phyloP scores from a whole-genome alignment of 2,888 invertebrate genomes.

The Vannuccia rotundouncinata region DNA sequence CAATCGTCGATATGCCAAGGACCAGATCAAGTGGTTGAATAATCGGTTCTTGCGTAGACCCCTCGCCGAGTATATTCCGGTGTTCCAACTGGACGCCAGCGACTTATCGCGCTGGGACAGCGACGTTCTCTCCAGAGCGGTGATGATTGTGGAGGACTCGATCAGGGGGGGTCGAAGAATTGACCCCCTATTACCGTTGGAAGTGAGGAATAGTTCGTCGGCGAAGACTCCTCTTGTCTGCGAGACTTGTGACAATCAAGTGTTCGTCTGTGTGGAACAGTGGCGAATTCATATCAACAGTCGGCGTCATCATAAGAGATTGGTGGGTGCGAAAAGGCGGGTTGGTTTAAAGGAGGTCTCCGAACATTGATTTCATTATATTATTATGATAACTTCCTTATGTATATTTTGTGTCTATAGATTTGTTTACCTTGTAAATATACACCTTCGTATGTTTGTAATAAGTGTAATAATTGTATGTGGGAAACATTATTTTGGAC shows the following conservation, averaged over 20 bases:
- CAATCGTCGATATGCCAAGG: background rate
- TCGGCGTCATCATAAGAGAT: slow-evolving; percentile 20
- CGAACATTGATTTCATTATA: background rate
- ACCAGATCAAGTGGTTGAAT: slow-evolving; percentile 20
- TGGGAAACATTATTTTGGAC: too few relatives aligned
- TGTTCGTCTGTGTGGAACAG: background rate
- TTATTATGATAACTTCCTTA: background rate
- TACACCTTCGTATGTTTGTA: too few relatives aligned
- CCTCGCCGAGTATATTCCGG: background rate
- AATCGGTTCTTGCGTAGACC: slow-evolving; percentile 29
- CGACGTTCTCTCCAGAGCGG: background rate
- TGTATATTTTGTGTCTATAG: too few relatives aligned
- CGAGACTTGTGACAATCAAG: slow-evolving; percentile 14
- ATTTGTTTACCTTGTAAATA: too few relatives aligned
- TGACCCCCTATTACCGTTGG: background rate
- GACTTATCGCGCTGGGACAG: background rate
- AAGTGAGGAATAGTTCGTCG: background rate
- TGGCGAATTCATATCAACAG: background rate
- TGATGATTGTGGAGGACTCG: background rate
- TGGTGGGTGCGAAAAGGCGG: background rate
- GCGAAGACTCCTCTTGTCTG: background rate
- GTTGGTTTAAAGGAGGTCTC: background rate
- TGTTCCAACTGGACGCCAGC: slow-evolving; percentile 2
- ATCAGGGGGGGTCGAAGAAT: background rate
- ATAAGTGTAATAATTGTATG: too few relatives aligned